Evolutionary conservation across 2,888 invertebrate species (phyloP).

Genomic region (Melanargia galathea): DNA sequence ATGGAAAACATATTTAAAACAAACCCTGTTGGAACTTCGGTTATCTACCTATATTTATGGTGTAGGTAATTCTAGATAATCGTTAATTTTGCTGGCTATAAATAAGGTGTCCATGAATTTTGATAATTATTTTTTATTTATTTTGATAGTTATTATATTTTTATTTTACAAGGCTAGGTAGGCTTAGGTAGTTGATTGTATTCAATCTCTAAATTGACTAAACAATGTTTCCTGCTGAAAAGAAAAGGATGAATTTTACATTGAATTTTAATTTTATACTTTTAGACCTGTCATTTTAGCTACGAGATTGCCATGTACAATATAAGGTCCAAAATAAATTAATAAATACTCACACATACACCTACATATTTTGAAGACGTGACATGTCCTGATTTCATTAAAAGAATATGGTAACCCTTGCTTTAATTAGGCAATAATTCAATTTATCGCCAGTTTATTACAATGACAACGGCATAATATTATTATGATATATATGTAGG

Average conservation of each 20-base stretch:
- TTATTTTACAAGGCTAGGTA: too few species aligned
- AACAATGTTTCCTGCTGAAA: too few species aligned
- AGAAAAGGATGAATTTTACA: too few species aligned
- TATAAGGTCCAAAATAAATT: too few species aligned
- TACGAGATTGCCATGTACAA: too few species aligned
- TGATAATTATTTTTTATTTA: too few species aligned
- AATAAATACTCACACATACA: too few species aligned
- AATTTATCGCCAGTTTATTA: constrained; percentile 6
- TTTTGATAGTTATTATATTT: too few species aligned
- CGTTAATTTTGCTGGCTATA: constrained; percentile 4
- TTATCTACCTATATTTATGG: constrained; percentile 4
- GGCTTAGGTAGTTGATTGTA: too few species aligned
- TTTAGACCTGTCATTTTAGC: too few species aligned
- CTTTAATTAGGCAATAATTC: neutral
- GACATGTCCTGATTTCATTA: neutral
- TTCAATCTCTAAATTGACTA: too few species aligned
- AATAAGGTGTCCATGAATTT: neutral
- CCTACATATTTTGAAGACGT: neutral
- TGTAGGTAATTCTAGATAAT: neutral
- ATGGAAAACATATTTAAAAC: neutral
- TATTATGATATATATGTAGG: neutral
- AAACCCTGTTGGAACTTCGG: neutral
- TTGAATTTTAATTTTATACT: too few species aligned
- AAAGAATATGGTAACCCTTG: neutral
- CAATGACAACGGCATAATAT: neutral